These are phyloP conservation scores for Sweltsa coloradensis DNA, from an alignment of 1,140 invertebrate genomes.

Conservation along the genomic window DNA sequence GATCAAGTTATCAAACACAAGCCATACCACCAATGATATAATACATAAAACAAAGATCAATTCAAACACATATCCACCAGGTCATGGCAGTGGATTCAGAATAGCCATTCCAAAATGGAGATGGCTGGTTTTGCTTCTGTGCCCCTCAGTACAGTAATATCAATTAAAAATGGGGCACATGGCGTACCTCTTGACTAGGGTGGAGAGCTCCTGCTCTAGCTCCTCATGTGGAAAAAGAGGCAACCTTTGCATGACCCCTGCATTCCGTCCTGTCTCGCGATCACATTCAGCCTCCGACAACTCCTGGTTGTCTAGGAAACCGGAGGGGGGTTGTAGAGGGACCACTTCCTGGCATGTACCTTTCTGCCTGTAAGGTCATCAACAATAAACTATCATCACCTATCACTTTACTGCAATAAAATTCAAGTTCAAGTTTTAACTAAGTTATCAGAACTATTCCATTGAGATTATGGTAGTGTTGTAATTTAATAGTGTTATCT, in stretches of 20 bases:
- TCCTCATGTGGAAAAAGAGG: conserved; percentile 14
- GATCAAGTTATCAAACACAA: neutral
- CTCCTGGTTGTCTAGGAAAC: conserved; percentile 20
- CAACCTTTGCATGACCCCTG: neutral
- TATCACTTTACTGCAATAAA: too few relatives aligned
- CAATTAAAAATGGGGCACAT: too few relatives aligned
- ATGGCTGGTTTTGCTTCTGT: neutral
- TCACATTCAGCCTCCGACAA: conserved; percentile 14
- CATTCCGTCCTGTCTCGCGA: conserved; percentile 15
- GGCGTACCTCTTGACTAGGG: conserved; percentile 13
- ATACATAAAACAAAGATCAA: neutral
- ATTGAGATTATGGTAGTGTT: too few relatives aligned
- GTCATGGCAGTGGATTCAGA: neutral
- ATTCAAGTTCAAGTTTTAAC: too few relatives aligned
- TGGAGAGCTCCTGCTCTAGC: conserved; percentile 12
- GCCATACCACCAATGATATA: neutral
- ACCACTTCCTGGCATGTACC: conserved; percentile 11
- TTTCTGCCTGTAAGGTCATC: too few relatives aligned
- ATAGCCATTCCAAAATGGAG: neutral
- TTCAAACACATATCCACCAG: neutral
- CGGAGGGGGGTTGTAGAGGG: conserved; percentile 19
- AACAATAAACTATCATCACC: too few relatives aligned
- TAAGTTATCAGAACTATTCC: too few relatives aligned
- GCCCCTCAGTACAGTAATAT: too few relatives aligned
- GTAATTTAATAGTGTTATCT: too few relatives aligned